Base-by-base conservation (phyloP, 2,888 invertebrate genomes). In the Mythimna albipuncta region DNA sequence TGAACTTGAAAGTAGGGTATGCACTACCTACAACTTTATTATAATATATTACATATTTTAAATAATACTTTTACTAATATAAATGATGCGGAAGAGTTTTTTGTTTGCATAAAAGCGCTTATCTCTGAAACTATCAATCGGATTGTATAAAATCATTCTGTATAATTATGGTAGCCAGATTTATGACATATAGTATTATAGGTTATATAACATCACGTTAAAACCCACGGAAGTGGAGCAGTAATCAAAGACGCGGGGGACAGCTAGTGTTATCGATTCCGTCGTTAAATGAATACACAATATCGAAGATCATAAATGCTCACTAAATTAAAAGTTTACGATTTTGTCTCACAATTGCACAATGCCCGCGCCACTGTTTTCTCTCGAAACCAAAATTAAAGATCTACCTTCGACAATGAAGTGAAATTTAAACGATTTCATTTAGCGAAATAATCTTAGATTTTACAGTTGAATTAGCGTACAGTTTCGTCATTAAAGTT, bases 371-470 rank as follows among this genome's bases (percentile, higher is more conserved):
- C 58, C 54, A 79, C 41, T 58, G 72, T 79, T 81, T 79, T 81
- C 81, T 79, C 69, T 78, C 38, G 57, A 67, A 75, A 76, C 72
- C 72, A 35, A 67, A 81, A 68, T 65, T 50, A 67, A 79, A 76
- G 57, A 65, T 72, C 69, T 77, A 62, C 19, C 55, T 69, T 65
- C 61, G 50, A 59, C 62, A 71, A 69, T 71, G 57, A 75, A 72
- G 75, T 69, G 71, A 81, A 78, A 81, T 75, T 81, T 75, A 57
- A 81, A 72, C 67, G 81, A 74, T 81, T 81, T 81, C 71, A 69
- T 74, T 81, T 75, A 59, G 61, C 78, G 75, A 62, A 69, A 69
- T 81, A 78, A 73, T 80, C 55, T 75, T 16, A 35, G 78, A 81
- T 78, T 78, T 69, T 64, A 75, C 78, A 78, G 71, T 75, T 72